Evolutionary conservation across 2,797 vertebrate genomes (phyloP), one percentile per base, ranked within the genome.

Genomic region (Gymnocypris eckloni): DNA sequence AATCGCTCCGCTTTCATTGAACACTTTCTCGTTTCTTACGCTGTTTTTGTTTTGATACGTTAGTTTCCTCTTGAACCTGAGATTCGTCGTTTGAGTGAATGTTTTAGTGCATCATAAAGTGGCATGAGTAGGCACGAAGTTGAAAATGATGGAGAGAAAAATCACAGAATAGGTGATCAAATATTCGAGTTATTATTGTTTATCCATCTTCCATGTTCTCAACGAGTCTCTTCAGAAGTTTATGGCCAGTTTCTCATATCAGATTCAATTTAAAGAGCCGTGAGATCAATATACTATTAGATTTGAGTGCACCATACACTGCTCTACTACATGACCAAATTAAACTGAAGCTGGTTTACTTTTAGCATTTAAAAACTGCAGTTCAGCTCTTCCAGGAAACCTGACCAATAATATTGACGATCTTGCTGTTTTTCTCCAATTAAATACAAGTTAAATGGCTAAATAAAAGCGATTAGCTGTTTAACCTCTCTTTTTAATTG

Each of bases 211-310:
- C 33, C 37, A 50, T 16, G 48, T 66, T 50, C 45, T 39, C 12
- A 9, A 16, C 2, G 28, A 39, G 37, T 41, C 22, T 41, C 33
- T 18, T 82, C 37, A 2, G 3, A 59, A 92, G 93, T 92, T 94
- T 95, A 93, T 92, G 91, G 90, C 92, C 93, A 93, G 91, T 92
- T 89, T 89, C 90, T 90, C 22, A 9, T 20, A 22, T 45, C 25
- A 22, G 61, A 48, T 33, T 18, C 2, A 20, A 11, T 16, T 4
- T 20, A 15, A 50, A 25, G 66, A 41, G 52, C 52, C 1, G 1
- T 54, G 73, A 76, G 50, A 54, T 76, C 50, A 22, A 37, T 18
- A 11, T 18, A 43, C 4, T 3, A 0, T 20, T 52, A 6, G 45
- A 18, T 52, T 50, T 52, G 15, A 75, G 25, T 20, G 15, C 45